Conservation (phyloP, 2,888 invertebrate genomes). For the Ectemnius continuus region DNA sequence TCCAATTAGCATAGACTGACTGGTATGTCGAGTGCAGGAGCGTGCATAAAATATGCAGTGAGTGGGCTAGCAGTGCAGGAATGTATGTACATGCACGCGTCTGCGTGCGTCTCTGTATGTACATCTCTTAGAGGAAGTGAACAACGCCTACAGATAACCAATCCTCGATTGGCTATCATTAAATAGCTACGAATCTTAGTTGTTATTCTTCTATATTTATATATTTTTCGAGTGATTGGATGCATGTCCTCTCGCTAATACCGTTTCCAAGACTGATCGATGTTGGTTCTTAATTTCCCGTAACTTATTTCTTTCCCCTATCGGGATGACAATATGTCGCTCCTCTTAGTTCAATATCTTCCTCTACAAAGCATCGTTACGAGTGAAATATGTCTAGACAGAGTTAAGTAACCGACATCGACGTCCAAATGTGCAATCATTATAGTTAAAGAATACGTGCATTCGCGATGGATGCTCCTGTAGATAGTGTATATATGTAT, state of each 20-base stretch:
- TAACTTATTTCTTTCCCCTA: no score
- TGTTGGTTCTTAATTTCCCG: slow-evolving; percentile 72
- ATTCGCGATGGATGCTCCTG: slow-evolving; percentile 68
- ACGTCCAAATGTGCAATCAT: slow-evolving; percentile 77
- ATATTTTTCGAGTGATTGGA: slow-evolving; percentile 74
- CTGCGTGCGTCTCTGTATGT: slow-evolving; percentile 50
- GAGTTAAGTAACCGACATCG: slow-evolving; percentile 73
- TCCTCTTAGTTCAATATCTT: slow-evolving; percentile 15
- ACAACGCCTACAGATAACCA: slow-evolving; percentile 65
- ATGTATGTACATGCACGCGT: not conserved
- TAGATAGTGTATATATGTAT: slow-evolving; percentile 78
- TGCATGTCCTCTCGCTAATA: slow-evolving; percentile 74
- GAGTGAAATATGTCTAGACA: slow-evolving; percentile 14
- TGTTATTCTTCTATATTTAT: slow-evolving; percentile 74
- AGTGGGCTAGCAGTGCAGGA: not conserved
- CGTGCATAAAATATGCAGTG: not conserved
- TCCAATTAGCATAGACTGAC: not conserved
- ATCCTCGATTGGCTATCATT: slow-evolving; percentile 65
- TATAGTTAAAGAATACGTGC: slow-evolving; percentile 71
- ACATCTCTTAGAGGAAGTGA: slow-evolving; percentile 49
- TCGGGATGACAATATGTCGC: no score
- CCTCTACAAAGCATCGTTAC: no score
- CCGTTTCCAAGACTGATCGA: slow-evolving; percentile 78
- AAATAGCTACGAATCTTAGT: slow-evolving; percentile 72
- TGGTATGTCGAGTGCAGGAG: slow-evolving; percentile 17